Evolutionary conservation across 2,113 vertebrate species (phyloP).

Genomic region (Thalassoma bifasciatum): DNA sequence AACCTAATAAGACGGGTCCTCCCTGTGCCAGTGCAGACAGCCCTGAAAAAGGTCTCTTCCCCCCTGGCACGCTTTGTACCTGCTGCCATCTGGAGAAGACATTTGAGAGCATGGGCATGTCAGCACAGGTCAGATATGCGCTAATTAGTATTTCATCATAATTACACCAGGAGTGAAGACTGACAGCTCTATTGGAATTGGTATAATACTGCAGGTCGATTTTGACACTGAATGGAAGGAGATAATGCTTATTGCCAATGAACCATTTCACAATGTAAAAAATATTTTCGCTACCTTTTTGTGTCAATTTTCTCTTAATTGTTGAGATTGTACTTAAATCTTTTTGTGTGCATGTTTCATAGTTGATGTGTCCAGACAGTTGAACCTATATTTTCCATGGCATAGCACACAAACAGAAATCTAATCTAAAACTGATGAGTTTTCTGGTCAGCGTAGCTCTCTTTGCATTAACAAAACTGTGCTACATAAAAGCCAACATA

Average conservation of each 20-base stretch:
- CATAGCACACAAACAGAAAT: background rate
- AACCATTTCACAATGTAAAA: background rate
- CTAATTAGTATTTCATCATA: constrained; percentile 80
- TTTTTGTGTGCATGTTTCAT: background rate
- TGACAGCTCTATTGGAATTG: constrained; percentile 73
- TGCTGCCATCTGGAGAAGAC: constrained; percentile 76
- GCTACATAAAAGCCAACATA: background rate
- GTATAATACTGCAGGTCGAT: constrained; percentile 42
- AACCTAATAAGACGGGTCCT: constrained; percentile 38
- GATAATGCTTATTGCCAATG: background rate
- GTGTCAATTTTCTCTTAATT: background rate
- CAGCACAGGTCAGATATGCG: constrained; percentile 64
- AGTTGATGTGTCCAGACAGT: background rate
- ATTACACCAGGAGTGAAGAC: constrained; percentile 64
- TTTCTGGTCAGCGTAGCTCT: no score
- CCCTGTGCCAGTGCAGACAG: constrained; percentile 33
- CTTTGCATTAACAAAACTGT: no score
- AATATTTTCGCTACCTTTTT: background rate
- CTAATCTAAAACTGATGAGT: no score
- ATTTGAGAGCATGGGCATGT: constrained; percentile 62
- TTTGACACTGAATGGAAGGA: constrained; percentile 32
- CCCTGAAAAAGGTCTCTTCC: constrained; percentile 54
- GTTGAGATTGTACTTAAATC: background rate
- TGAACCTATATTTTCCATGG: background rate
- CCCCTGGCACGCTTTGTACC: constrained; percentile 58